Base-by-base conservation (phyloP, 2,113 vertebrate genomes). In the Diglossa brunneiventris region DNA sequence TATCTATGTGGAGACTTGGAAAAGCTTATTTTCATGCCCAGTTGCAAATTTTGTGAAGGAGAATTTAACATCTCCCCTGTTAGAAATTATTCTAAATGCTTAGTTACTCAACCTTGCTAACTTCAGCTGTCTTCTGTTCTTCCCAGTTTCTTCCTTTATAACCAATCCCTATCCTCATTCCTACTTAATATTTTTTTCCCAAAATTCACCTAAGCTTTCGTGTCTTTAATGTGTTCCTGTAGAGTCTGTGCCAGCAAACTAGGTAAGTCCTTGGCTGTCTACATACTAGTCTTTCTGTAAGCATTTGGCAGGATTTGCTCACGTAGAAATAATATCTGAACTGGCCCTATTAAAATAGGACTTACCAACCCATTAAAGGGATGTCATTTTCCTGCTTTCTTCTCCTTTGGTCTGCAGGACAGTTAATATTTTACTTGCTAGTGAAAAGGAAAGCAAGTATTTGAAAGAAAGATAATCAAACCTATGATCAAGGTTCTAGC, bases 361-460 rank as follows among this genome's bases (percentile, higher is more conserved):
- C 31, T 75, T 90, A 23, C 7, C 4, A 35, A 28, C 7, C 7
- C 8, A 10, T 61, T 81, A 61, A 75, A 47, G 7, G 14, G 30
- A 56, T 75, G 17, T 63, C 5, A 61, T 53, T 84, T 91, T 83
- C 26, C 61, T 75, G 30, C 22, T 87, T 87, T 52, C 17, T 77
- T 89, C 11, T 94, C 30, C 42, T 81, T 75, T 68, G 24, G 18
- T 68, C 37, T 87, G 41, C 37, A 75, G 53, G 31, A 33, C 41
- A 62, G 69, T 94, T 96, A 93, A 81, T 91, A 62, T 62, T 92
- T 87, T 84, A 89, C 44, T 78, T 74, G 15, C 31, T 78, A 76
- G 28, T 72, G 47, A 64, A 70, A 75, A 63, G 8, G 19, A 82
- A 76, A 82, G 8, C 31, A 87, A 89, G 66, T 61, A 64, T 89